phyloP scores from a whole-genome alignment of 2,113 vertebrate genomes.

The Aegotheles bennettii region DNA sequence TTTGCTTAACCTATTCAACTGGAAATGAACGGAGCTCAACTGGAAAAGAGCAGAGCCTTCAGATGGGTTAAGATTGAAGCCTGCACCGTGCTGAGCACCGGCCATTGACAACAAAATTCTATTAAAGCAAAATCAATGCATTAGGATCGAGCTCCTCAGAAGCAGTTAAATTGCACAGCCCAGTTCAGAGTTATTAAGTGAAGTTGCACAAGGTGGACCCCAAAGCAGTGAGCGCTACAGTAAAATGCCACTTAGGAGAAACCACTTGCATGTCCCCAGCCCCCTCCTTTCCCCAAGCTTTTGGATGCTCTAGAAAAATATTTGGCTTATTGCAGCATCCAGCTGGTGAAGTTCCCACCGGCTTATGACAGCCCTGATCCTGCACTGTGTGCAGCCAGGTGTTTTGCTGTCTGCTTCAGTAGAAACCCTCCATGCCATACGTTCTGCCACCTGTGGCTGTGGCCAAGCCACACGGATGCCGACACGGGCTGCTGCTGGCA shows the following conservation, averaged over 20 bases:
- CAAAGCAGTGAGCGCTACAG: neutral
- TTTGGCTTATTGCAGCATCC: neutral
- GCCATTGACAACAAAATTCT: constrained; percentile 70
- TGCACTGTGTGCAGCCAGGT: accelerated
- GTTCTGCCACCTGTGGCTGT: accelerated
- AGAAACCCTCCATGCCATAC: accelerated
- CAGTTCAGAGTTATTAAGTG: constrained; percentile 28
- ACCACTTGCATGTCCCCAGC: accelerated
- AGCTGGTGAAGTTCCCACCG: accelerated
- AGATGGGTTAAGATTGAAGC: constrained; percentile 74
- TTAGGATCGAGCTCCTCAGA: constrained; percentile 61
- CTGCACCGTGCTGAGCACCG: constrained; percentile 47
- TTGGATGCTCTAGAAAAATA: neutral
- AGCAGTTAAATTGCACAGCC: constrained; percentile 57
- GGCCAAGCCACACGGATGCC: accelerated
- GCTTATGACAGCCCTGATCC: accelerated
- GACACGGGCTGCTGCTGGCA: accelerated
- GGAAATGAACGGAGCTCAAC: constrained; percentile 79
- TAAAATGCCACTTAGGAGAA: neutral
- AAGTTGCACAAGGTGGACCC: neutral
- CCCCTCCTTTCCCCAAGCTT: neutral
- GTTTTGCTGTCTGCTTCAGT: accelerated
- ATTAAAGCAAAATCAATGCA: constrained; percentile 70
- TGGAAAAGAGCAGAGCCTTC: constrained; percentile 73
- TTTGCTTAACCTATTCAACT: constrained; percentile 85